phyloP scores from a whole-genome alignment of 2,888 invertebrate genomes.

The Trichopoda pennipes region DNA sequence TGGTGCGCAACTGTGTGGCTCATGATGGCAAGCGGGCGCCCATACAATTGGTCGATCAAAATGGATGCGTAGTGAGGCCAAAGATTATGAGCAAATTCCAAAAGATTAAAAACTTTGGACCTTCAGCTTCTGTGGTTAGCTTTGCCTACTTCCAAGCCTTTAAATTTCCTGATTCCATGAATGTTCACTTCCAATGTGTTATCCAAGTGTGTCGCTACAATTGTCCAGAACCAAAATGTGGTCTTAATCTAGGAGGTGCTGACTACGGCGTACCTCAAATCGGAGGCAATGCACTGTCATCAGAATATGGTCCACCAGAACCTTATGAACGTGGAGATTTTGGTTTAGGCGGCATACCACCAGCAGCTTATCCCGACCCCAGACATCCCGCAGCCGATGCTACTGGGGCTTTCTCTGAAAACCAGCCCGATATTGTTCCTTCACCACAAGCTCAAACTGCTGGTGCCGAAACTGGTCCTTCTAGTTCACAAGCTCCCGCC shows the following conservation, averaged over 20 bases:
- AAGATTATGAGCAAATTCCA: constrained; percentile 98
- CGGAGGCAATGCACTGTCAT: constrained; percentile 83
- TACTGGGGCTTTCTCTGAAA: constrained; percentile 90
- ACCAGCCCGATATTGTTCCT: constrained; percentile 89
- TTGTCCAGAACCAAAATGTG: constrained; percentile 95
- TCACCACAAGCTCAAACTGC: constrained; percentile 91
- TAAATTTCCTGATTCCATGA: constrained; percentile 98
- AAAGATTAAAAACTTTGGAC: constrained; percentile 97
- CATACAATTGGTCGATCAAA: constrained; percentile 95
- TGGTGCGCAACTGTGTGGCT: constrained; percentile 96
- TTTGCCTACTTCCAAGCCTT: constrained; percentile 98
- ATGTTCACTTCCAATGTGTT: constrained; percentile 97
- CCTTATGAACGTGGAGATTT: constrained; percentile 84
- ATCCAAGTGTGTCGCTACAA: constrained; percentile 97
- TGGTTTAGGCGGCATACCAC: constrained; percentile 88
- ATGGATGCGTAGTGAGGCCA: constrained; percentile 95
- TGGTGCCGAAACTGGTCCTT: constrained; percentile 84
- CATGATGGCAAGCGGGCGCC: constrained; percentile 96
- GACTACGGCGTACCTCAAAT: constrained; percentile 84
- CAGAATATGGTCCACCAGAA: constrained; percentile 85
- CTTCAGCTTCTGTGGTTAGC: constrained; percentile 95
- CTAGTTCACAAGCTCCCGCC: constrained; percentile 82
- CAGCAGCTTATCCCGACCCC: constrained; percentile 92
- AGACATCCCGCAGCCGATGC: constrained; percentile 93
- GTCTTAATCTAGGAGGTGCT: constrained; percentile 83